Conservation (phyloP, 2,888 invertebrate genomes). For the Synanthedon formicaeformis region DNA sequence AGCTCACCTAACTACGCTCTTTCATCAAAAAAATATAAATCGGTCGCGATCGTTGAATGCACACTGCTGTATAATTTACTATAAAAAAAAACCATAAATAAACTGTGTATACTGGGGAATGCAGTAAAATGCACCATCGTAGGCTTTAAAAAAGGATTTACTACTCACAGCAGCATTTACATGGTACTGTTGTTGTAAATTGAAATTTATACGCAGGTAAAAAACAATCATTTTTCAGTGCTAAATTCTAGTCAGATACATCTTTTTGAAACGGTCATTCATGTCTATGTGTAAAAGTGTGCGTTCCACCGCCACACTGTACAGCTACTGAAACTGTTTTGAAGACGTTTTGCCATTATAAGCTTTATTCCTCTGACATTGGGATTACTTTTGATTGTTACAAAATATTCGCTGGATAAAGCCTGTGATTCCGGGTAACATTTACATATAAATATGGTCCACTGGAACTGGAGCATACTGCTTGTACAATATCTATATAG, state of each 20-base stretch:
- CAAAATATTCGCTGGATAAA: conserved; percentile 1
- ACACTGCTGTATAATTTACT: too few relatives aligned
- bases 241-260: neutral
- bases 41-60: too few relatives aligned
- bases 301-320: conserved; percentile 1
- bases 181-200: neutral
- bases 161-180: neutral
- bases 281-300: neutral
- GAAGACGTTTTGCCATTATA: neutral
- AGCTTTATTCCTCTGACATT: neutral
- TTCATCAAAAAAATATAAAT: too few relatives aligned
- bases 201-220: neutral
- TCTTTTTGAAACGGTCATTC: neutral
- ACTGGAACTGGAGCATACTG: conserved; percentile 8
- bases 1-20: too few relatives aligned
- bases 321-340: neutral
- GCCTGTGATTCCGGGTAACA: conserved; percentile 10
- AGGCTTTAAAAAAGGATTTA: conserved; percentile 2
- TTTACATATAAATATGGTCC: conserved; percentile 15
- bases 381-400: neutral
- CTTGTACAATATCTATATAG: conserved; percentile 3
- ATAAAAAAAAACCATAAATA: too few relatives aligned
- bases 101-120: conserved; percentile 4
- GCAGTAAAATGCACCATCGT: conserved; percentile 10
- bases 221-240: neutral